Base-by-base conservation (phyloP, 2,113 vertebrate genomes). In the Odocoileus virginianus region DNA sequence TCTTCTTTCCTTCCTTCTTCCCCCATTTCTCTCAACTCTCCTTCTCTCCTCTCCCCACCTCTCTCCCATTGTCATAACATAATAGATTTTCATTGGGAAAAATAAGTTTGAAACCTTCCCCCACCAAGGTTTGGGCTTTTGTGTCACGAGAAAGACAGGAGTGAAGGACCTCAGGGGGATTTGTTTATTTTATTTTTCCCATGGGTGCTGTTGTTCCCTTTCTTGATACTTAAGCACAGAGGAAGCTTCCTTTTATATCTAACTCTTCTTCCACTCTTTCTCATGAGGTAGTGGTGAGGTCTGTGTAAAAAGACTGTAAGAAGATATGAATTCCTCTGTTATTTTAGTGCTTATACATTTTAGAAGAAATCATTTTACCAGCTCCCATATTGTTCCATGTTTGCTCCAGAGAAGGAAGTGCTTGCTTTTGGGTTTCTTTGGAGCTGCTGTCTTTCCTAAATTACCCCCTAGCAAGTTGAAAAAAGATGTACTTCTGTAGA, bases 141-240 rank as follows among this genome's bases (percentile, higher is more conserved):
- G 14, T 28, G 2, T 28, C 50, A 36, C 0, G 5, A 47, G n/a
- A 40, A 33, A 13, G 17, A 40, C 4, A 15, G 15, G 55, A 61
- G 3, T 43, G 23, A 78, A 64, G 47, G 47, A 64, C 2, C 6
- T 23, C 5, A 3, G 7, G 11, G 45, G 28, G 30, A 43, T n/a
- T 45, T 47, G 4, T 27, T n/a, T n/a, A 3, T 28, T 3, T 60
- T 15, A 3, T 3, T n/a, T 15, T 40, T 40, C 40, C 45, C 6
- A 5, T 43, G 33, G 8, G 12, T 8, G 8, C 5, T 33, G 23
- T 28, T 28, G 2, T 16, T 19, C n/a, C 14, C 36, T 55, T 78
- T 17, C 7, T 50, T 23, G 9, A 16, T 4, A 10, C 7, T 7
- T 23, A 1, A 2, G 2, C 19, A 11, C 28, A 12, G 33, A 58